A percentile compares a stretch with the other conserved stretches of the same genome.
Conservation (phyloP, 2,797 vertebrate species). For the Botia almorhae region DNA sequence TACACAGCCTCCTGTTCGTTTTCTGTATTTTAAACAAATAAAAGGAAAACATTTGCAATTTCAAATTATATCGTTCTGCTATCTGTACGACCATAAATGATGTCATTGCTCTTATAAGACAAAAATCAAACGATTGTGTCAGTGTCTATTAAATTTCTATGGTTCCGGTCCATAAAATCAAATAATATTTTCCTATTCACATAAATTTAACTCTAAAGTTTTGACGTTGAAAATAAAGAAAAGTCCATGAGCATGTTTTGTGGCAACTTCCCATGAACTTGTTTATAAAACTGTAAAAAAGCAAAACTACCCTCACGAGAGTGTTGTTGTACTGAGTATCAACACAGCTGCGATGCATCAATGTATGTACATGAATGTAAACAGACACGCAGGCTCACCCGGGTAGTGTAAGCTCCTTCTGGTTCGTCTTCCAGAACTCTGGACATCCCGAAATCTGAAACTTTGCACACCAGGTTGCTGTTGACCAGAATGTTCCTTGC, state of each 20-base stretch:
- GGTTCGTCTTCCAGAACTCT: slow-evolving; percentile 61
- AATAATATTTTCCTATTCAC: too few relatives aligned
- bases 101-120: too few relatives aligned
- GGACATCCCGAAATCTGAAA: slow-evolving; percentile 62
- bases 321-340: neutral
- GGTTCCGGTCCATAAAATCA: too few relatives aligned
- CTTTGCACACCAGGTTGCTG: slow-evolving; percentile 60
- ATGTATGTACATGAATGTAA: neutral
- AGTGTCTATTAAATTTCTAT: too few relatives aligned
- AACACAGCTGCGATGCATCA: slow-evolving; percentile 15
- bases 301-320: neutral
- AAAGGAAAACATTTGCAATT: too few relatives aligned
- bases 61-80: too few relatives aligned
- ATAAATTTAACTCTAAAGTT: too few relatives aligned
- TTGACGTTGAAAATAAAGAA: too few relatives aligned
- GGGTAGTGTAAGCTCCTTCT: slow-evolving; percentile 59
- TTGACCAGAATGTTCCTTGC: slow-evolving; percentile 61
- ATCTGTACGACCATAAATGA: too few relatives aligned
- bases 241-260: neutral
- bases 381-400: slow-evolving; percentile 35
- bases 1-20: slow-evolving; percentile 9
- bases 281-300: neutral
- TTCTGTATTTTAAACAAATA: neutral
- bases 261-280: neutral
- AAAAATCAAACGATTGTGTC: too few relatives aligned